Conservation (phyloP, 1,140 invertebrate genomes). For the Drosophila triauraria region DNA sequence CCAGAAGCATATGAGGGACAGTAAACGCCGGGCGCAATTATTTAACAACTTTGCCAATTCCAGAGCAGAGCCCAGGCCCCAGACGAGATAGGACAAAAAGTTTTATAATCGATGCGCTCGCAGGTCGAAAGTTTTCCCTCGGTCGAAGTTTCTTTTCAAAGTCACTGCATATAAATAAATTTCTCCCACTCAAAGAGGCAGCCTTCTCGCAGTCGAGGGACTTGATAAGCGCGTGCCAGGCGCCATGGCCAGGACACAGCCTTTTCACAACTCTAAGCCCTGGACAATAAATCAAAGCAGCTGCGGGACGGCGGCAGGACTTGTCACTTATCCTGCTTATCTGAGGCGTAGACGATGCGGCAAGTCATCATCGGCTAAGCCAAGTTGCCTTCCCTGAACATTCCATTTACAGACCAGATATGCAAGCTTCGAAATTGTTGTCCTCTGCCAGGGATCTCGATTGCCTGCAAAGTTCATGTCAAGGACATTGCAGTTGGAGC, state of each 20-base stretch:
- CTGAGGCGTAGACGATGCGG: constrained; percentile 56
- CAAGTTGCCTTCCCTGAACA: constrained; percentile 5
- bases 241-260: constrained; percentile 35
- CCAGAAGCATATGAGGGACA: constrained; percentile 59
- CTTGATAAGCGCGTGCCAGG: constrained; percentile 67
- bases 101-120: constrained; percentile 81
- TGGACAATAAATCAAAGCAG: constrained; percentile 78
- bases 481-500: constrained; percentile 66
- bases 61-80: constrained; percentile 17
- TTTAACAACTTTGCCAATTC: constrained; percentile 82
- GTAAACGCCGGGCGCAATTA: constrained; percentile 78
- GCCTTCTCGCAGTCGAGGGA: not conserved
- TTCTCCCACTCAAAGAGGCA: constrained; percentile 33
- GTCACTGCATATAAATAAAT: constrained; percentile 83
- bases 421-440: constrained; percentile 16
- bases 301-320: constrained; percentile 16
- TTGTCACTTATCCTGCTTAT: constrained; percentile 60
- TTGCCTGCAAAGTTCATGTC: constrained; percentile 56
- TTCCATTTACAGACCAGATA: constrained; percentile 41
- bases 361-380: constrained; percentile 57
- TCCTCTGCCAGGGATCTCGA: constrained; percentile 18
- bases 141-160: constrained; percentile 80
- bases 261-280: constrained; percentile 74
- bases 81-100: constrained; percentile 76
- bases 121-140: constrained; percentile 73